Percentiles rank a stretch among this genome's conserved stretches.
phyloP scores from a whole-genome alignment of 2,113 vertebrate genomes.

The Thamnaconus septentrionalis region DNA sequence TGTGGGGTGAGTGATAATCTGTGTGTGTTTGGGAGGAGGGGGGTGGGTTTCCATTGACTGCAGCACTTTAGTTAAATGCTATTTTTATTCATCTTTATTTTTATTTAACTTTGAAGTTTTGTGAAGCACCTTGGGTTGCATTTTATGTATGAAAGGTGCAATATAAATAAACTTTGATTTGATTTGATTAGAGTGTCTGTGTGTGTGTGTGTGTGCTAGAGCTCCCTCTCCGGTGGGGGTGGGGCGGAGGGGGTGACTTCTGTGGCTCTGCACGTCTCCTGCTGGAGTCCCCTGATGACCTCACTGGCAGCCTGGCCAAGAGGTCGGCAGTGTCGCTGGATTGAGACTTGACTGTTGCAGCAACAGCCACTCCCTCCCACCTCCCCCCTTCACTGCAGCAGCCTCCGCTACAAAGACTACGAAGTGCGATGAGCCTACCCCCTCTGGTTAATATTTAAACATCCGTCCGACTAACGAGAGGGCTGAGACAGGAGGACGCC shows the following conservation, averaged over 20 bases:
- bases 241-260: background rate
- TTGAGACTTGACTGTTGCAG: constrained; percentile 11
- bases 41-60: too few relatives aligned
- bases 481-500: too few relatives aligned
- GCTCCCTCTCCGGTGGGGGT: constrained; percentile 7
- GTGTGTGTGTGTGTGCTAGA: background rate
- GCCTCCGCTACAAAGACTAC: constrained; percentile 49
- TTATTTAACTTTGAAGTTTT: constrained; percentile 28
- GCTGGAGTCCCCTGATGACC: constrained; percentile 13
- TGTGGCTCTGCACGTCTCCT: too few relatives aligned
- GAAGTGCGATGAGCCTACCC: constrained; percentile 36
- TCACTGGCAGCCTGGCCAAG: background rate
- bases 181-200: too few relatives aligned
- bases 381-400: constrained; percentile 47
- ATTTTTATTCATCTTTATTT: constrained; percentile 3
- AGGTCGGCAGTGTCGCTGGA: constrained; percentile 9
- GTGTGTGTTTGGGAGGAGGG: too few relatives aligned
- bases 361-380: constrained; percentile 5
- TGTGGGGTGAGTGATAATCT: too few relatives aligned
- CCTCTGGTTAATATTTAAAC: constrained; percentile 68
- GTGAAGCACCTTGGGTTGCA: constrained; percentile 39
- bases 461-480: background rate
- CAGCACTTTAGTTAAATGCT: too few relatives aligned
- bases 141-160: constrained; percentile 3
- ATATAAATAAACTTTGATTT: too few relatives aligned